Percentiles rank a stretch among this genome's conserved stretches.
These are phyloP conservation scores for Pachyrhynchus sulphureomaculatus DNA, from an alignment of 1,140 invertebrate genomes.

Conservation along the genomic window DNA sequence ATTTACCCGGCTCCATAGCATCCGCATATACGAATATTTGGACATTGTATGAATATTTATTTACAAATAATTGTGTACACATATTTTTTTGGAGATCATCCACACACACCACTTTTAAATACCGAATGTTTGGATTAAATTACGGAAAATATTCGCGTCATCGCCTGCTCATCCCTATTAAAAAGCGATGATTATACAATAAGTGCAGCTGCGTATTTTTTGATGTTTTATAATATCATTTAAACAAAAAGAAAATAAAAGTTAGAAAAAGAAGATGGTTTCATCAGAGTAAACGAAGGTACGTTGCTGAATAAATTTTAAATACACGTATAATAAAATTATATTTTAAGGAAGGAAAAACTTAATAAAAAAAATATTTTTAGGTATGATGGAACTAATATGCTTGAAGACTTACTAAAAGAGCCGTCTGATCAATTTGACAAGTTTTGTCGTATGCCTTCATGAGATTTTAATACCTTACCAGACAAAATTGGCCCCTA, in stretches of 20 bases:
- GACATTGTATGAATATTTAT: too few species aligned
- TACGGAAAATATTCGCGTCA: too few species aligned
- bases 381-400: not conserved
- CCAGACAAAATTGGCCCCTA: slow-evolving; percentile 10
- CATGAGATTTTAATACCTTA: slow-evolving; percentile 31
- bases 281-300: too few species aligned
- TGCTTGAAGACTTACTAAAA: too few species aligned
- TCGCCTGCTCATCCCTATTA: not conserved
- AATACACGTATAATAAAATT: slow-evolving; percentile 6
- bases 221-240: not conserved
- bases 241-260: not conserved
- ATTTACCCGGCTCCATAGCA: too few species aligned
- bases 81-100: too few species aligned
- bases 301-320: not conserved
- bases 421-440: slow-evolving; percentile 30
- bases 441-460: slow-evolving; percentile 30
- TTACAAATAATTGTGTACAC: too few species aligned
- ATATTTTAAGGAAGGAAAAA: too few species aligned
- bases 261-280: slow-evolving; percentile 2
- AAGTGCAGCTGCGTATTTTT: not conserved
- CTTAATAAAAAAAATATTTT: slow-evolving; percentile 3
- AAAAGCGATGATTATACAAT: not conserved
- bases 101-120: too few species aligned
- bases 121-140: too few species aligned
- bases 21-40: too few species aligned